Evolutionary conservation across 2,797 vertebrate species (phyloP).

Genomic region (Bufotes viridis): DNA sequence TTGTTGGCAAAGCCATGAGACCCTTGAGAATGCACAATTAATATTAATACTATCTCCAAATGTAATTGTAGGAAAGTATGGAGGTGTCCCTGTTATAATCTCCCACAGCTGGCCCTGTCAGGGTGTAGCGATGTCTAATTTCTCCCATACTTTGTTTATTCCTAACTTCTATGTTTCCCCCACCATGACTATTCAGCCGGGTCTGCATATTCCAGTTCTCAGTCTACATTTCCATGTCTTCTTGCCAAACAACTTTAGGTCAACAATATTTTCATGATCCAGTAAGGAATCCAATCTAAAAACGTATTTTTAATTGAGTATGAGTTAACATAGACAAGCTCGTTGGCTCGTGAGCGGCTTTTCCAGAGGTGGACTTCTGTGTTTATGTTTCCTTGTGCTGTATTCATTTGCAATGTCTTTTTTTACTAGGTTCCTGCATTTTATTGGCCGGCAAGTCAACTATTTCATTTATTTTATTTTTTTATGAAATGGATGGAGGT

Average conservation of each 20-base stretch:
- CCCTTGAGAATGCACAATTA: background rate
- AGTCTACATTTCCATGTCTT: conserved; percentile 43
- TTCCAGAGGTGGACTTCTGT: conserved; percentile 51
- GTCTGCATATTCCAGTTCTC: conserved; percentile 29
- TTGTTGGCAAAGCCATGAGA: background rate
- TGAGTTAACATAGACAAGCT: conserved; percentile 42
- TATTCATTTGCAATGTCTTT: conserved; percentile 53
- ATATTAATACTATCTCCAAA: conserved; percentile 21
- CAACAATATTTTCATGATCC: conserved; percentile 45
- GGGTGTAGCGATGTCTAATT: conserved; percentile 35
- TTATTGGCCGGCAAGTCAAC: conserved; percentile 29
- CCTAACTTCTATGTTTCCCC: conserved; percentile 23
- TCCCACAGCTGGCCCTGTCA: conserved; percentile 20
- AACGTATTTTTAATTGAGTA: conserved; percentile 47
- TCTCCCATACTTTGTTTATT: conserved; percentile 44
- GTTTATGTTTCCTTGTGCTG: conserved; percentile 49
- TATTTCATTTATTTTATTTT: background rate
- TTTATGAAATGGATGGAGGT: conserved; percentile 24
- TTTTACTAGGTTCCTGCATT: conserved; percentile 37
- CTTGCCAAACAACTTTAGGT: conserved; percentile 51
- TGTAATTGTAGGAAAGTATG: conserved; percentile 27
- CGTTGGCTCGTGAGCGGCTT: conserved; percentile 28
- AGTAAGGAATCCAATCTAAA: conserved; percentile 51
- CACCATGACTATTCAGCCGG: conserved; percentile 9
- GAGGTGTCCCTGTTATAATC: conserved; percentile 19